These are phyloP conservation scores for Tricholaema leucomelas DNA, from an alignment of 2,113 vertebrate genomes.

Conservation along the genomic window DNA sequence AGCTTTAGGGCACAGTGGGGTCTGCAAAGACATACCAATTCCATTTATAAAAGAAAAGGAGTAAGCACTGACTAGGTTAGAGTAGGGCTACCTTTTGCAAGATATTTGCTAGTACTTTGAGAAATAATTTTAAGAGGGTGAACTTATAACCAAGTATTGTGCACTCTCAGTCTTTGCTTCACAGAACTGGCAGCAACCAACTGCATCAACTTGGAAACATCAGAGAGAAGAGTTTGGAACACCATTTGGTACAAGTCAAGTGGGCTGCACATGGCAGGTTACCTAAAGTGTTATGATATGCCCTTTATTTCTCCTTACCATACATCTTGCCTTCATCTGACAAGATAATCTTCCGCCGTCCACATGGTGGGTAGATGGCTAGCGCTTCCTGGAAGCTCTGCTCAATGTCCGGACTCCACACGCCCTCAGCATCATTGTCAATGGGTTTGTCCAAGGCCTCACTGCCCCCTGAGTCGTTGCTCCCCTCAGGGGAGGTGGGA, in stretches of 20 bases:
- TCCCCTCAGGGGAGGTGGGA: conserved; percentile 81
- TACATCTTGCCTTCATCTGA: conserved; percentile 99
- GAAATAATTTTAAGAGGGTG: neutral
- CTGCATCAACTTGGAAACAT: neutral
- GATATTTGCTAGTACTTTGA: neutral
- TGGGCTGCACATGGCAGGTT: neutral
- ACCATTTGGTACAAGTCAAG: neutral
- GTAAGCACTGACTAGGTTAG: neutral
- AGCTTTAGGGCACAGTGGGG: neutral
- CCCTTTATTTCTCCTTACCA: conserved; percentile 78
- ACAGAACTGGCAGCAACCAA: neutral
- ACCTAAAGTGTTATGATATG: accelerated
- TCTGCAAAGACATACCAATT: neutral
- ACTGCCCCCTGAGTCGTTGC: conserved; percentile 78
- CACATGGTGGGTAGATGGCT: conserved; percentile 96
- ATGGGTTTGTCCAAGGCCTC: conserved; percentile 79
- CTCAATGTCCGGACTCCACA: conserved; percentile 97
- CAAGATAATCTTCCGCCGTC: conserved; percentile 94
- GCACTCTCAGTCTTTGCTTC: neutral
- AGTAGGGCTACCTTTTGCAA: neutral
- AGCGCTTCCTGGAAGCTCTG: conserved; percentile 98
- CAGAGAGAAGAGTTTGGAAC: neutral
- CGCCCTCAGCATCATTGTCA: conserved; percentile 94
- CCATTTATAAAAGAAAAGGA: neutral
- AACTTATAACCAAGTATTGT: neutral